phyloP scores from a whole-genome alignment of 2,113 vertebrate species.

The Oreotragus oreotragus region DNA sequence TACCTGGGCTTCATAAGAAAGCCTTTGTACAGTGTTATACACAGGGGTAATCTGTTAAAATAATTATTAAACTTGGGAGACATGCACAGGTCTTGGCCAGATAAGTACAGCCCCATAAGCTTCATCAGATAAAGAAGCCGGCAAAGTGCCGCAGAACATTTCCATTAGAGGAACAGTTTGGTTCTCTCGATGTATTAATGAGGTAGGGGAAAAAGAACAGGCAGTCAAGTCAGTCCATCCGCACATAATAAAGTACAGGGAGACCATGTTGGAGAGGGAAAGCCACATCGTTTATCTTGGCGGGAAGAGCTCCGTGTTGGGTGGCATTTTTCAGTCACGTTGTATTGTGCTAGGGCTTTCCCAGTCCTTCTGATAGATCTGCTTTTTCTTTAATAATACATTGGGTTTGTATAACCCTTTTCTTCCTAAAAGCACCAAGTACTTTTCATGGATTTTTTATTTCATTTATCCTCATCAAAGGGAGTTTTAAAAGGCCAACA shows the following conservation, averaged over 20 bases:
- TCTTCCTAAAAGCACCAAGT: slow-evolving; percentile 3
- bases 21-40: slow-evolving; percentile 41
- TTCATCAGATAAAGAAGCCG: not conserved
- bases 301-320: not conserved
- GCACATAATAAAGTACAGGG: not conserved
- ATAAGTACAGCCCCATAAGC: not conserved
- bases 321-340: not conserved
- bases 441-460: not conserved
- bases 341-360: not conserved
- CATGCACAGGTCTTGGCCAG: slow-evolving; percentile 1
- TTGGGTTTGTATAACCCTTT: slow-evolving; percentile 18
- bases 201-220: not conserved
- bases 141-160: not conserved
- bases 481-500: not conserved
- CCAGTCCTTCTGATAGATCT: slow-evolving; percentile 9
- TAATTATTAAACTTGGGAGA: slow-evolving; percentile 60
- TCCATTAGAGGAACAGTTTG: not conserved
- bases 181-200: not conserved
- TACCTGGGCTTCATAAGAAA: slow-evolving; percentile 64
- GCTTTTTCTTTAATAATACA: slow-evolving; percentile 48
- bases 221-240: not conserved
- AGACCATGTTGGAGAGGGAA: not conserved
- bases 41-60: slow-evolving; percentile 52
- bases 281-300: not conserved
- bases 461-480: slow-evolving; percentile 33